phyloP scores from a whole-genome alignment of 2,888 invertebrate species.

The Mylabris sibirica region DNA sequence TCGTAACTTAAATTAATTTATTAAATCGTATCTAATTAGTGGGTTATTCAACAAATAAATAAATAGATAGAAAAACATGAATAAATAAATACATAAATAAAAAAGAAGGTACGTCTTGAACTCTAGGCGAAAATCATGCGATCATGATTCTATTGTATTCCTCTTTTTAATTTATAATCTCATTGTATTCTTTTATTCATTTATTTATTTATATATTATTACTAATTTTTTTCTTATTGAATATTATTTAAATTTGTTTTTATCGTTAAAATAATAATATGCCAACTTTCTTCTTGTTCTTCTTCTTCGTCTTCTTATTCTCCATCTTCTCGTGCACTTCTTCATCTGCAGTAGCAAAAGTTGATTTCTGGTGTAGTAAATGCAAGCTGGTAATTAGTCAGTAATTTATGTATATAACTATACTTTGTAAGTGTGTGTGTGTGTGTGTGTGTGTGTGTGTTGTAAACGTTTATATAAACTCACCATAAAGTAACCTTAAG shows the following conservation, averaged over 20 bases:
- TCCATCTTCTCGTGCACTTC: background rate
- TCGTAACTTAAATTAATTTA: background rate
- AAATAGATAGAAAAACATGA: background rate
- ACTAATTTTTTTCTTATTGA: background rate
- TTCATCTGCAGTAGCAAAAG: background rate
- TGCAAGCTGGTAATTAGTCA: background rate
- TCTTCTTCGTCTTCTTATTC: background rate
- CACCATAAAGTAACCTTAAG: background rate
- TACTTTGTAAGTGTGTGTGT: background rate
- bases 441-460: background rate
- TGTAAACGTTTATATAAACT: background rate
- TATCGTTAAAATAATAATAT: conserved; percentile 7
- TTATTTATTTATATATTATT: background rate
- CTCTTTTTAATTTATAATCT: conserved; percentile 2
- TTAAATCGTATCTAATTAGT: background rate
- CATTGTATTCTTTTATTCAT: conserved; percentile 1
- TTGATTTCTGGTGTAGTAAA: background rate
- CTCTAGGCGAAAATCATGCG: conserved; percentile 11
- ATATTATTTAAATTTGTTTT: background rate
- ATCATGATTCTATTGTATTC: conserved; percentile 10
- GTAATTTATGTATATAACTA: conserved; percentile 2
- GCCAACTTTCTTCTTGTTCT: background rate
- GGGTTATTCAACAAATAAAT: background rate
- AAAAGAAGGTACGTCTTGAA: background rate
- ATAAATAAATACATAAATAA: background rate